Percentiles rank a stretch among this genome's conserved stretches.
phyloP scores from a whole-genome alignment of 2,797 vertebrate genomes.

The Hybognathus amarus region DNA sequence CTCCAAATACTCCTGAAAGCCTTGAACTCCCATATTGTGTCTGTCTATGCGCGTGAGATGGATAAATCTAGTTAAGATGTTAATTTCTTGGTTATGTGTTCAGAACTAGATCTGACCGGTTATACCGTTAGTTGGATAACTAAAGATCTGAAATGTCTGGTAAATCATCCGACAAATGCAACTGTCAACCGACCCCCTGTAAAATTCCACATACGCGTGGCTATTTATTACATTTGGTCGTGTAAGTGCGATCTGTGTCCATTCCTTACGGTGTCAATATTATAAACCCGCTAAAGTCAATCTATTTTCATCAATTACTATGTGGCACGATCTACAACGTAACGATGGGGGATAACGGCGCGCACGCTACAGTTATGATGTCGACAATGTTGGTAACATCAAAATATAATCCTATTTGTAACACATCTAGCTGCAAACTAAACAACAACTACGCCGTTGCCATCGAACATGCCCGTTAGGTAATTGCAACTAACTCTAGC shows the following conservation, averaged over 20 bases:
- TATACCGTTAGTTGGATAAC: background rate
- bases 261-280: conserved; percentile 72
- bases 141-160: conserved; percentile 26
- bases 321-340: conserved; percentile 40
- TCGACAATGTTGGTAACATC: conserved; percentile 55
- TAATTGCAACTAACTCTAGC: background rate
- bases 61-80: conserved; percentile 68
- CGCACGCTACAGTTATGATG: conserved; percentile 45
- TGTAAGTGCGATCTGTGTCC: conserved; percentile 68
- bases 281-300: conserved; percentile 64
- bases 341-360: conserved; percentile 47
- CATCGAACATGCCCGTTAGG: conserved; percentile 57
- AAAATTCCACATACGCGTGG: conserved; percentile 40
- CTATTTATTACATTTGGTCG: conserved; percentile 69
- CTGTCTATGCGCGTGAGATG: conserved; percentile 38
- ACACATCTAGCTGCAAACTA: conserved; percentile 62
- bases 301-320: conserved; percentile 42
- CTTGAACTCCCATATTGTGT: conserved; percentile 87
- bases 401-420: conserved; percentile 55
- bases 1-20: conserved; percentile 92
- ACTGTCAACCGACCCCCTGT: conserved; percentile 8
- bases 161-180: conserved; percentile 16
- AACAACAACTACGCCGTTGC: conserved; percentile 70
- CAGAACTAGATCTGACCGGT: conserved; percentile 1
- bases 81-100: conserved; percentile 43